Evolutionary conservation across 1,140 invertebrate species (phyloP), one percentile per base, ranked within the genome.

Genomic region (Bombus sylvicola): DNA sequence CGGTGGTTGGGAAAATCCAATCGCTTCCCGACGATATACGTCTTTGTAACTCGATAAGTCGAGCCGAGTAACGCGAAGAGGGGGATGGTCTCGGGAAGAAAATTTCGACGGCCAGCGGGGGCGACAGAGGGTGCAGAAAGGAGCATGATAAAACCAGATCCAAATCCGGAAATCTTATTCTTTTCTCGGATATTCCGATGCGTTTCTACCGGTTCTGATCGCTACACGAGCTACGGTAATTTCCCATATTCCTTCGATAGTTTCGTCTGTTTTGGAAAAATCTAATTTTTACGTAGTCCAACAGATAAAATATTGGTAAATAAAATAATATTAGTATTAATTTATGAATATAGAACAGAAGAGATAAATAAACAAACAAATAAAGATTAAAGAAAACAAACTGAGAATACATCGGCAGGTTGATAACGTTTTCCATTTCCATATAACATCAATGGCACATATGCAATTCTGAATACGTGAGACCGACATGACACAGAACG

Each of bases 11-110:
- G 83, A 92, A 92, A 92, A 92, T 92, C 88, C 92, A 92, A 92
- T 92, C 87, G 90, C 88, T 92, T 91, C 81, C 85, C 87, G 68
- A 81, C 91, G 88, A 91, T 92, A 90, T 88, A 90, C 90, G 90
- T 92, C 91, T 90, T 90, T 92, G 89, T 91, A 92, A 92, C 91
- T 92, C 88, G 90, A 92, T 92, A 92, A 92, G 90, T 89, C 89
- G 89, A 53, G 80, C 31, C 86, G 81, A 39, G 83, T 88, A 90
- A 90, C 86, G 84, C 69, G 77, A 3, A 9, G 43, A 47, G 64
- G 64, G 43, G 41, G 68, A 57, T 18, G 47, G 59, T 43, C 74
- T 39, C n/a, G 12, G 34, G 62, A 73, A 77, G 66, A 43, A 87
- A 90, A 89, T 89, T 84, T 87, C 89, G 81, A 84, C 81, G 81